These are phyloP conservation scores for Sphinx pinastri DNA, from an alignment of 2,888 invertebrate species.

Conservation along the genomic window DNA sequence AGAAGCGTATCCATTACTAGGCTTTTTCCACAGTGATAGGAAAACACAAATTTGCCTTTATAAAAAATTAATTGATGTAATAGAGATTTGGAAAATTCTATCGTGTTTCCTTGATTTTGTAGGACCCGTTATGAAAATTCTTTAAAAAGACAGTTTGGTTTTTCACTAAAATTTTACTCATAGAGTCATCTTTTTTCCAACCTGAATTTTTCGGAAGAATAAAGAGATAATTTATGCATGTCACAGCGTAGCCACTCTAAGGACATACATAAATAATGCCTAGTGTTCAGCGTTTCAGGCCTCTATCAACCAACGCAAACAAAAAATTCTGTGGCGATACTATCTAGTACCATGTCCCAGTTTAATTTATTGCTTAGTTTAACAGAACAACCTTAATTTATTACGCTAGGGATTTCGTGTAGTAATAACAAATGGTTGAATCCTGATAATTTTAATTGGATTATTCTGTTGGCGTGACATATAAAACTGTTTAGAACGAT, in stretches of 20 bases:
- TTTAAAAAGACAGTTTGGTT: too few relatives aligned
- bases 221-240: neutral
- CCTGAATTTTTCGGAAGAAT: too few relatives aligned
- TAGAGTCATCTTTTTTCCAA: too few relatives aligned
- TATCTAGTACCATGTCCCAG: neutral
- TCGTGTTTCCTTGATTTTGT: too few relatives aligned
- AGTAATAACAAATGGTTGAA: neutral
- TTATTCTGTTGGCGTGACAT: neutral
- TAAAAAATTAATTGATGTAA: too few relatives aligned
- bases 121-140: too few relatives aligned
- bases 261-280: too few relatives aligned
- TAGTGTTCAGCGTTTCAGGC: neutral
- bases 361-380: conserved; percentile 6
- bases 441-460: conserved; percentile 1
- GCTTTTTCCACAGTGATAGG: too few relatives aligned
- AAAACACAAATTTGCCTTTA: too few relatives aligned
- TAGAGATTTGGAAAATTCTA: too few relatives aligned
- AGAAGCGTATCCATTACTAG: too few relatives aligned
- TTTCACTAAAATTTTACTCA: too few relatives aligned
- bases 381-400: conserved; percentile 12
- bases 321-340: neutral
- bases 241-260: neutral
- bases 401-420: neutral
- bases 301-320: neutral
- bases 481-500: neutral